phyloP scores from a whole-genome alignment of 92 coral and sea anemone species.

The Desmophyllum pertusum region DNA sequence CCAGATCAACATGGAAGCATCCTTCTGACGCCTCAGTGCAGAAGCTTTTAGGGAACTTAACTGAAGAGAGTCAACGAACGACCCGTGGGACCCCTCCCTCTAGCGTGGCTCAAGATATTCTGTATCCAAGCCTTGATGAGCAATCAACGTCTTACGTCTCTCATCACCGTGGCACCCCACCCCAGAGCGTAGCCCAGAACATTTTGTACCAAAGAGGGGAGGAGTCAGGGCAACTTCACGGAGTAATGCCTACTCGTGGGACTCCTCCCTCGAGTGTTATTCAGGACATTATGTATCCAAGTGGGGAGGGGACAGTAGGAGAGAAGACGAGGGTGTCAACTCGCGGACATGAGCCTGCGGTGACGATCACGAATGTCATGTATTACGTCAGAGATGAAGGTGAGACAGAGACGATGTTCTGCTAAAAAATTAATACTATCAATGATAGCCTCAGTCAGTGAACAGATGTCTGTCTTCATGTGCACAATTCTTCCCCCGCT shows the following conservation, averaged over 20 bases:
- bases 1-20: conserved; percentile 78
- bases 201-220: conserved; percentile 45
- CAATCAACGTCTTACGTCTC: conserved; percentile 10
- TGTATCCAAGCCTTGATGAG: conserved; percentile 54
- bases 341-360: conserved; percentile 88
- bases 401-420: conserved; percentile 21
- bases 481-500: too few relatives aligned
- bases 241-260: conserved; percentile 58
- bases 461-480: too few relatives aligned
- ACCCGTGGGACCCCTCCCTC: conserved; percentile 77
- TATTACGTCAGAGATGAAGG: conserved; percentile 72
- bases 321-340: conserved; percentile 48
- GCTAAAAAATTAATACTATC: background rate
- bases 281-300: conserved; percentile 84
- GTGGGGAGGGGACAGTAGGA: conserved; percentile 23
- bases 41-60: conserved; percentile 66
- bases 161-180: conserved; percentile 66
- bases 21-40: conserved; percentile 79
- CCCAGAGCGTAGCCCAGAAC: conserved; percentile 76
- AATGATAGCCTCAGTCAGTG: too few relatives aligned
- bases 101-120: conserved; percentile 74
- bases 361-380: conserved; percentile 73
- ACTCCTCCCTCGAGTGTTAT: conserved; percentile 79
- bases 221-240: background rate
- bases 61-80: conserved; percentile 54